phyloP scores from a whole-genome alignment of 2,113 vertebrate species.

The Sinocyclocheilus rhinocerous region DNA sequence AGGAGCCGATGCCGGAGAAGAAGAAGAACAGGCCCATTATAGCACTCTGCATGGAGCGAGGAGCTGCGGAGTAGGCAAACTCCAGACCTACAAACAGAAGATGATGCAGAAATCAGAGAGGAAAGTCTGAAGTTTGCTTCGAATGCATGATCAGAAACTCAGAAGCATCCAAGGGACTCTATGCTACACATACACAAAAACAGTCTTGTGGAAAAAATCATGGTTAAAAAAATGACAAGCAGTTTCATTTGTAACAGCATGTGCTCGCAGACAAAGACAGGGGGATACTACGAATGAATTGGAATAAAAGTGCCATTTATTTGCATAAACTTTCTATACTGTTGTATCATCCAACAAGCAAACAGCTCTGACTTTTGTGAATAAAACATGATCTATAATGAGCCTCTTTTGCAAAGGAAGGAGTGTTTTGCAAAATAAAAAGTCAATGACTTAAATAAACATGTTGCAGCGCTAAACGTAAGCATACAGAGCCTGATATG shows the following conservation, averaged over 20 bases:
- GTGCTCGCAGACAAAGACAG: background rate
- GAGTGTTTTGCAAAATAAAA: background rate
- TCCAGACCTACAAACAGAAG: conserved; percentile 83
- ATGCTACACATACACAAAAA: background rate
- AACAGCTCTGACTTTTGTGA: too few relatives aligned
- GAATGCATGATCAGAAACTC: conserved; percentile 3
- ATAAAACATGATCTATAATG: too few relatives aligned
- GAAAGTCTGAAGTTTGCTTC: background rate
- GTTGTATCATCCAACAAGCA: background rate
- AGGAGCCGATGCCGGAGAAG: conserved; percentile 95
- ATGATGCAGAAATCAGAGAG: conserved; percentile 27
- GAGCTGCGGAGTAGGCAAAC: conserved; percentile 95
- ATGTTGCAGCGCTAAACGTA: background rate
- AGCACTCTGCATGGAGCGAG: conserved; percentile 96
- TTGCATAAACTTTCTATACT: background rate
- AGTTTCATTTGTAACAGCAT: background rate
- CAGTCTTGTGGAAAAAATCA: background rate
- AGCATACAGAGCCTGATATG: too few relatives aligned
- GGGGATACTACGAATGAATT: background rate
- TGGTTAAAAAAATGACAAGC: background rate
- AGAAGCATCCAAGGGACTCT: background rate
- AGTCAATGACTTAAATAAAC: background rate
- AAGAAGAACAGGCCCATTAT: conserved; percentile 99
- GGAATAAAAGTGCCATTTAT: background rate
- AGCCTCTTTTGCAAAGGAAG: background rate